Evolutionary conservation across 2,797 vertebrate genomes (phyloP), one percentile per base, ranked within the genome.

Genomic region (Falco novaeseelandiae): DNA sequence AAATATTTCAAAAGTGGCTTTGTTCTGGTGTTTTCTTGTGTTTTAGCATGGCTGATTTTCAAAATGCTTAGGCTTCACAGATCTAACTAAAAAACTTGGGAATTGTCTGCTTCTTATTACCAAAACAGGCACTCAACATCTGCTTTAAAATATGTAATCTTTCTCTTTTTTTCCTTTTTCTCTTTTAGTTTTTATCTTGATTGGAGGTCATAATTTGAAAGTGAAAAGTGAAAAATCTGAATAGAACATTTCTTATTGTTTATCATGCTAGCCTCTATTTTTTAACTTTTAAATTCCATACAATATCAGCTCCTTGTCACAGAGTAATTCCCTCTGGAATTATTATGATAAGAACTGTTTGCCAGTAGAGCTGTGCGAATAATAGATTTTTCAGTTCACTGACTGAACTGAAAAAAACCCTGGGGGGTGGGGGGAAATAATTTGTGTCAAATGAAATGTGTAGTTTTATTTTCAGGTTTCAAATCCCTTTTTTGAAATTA

Each of bases 321-420:
- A 67, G 66, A 93, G 52, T 87, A 89, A 84, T 96, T 95, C 80
- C 66, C 54, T 51, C 73, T 83, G 36, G 74, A 94, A 87, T 93
- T 85, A 93, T 74, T 73, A 78, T 59, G 58, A 76, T 88, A 93
- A 44, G 26, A 92, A 92, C 94, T 89, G 87, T 90, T 91, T 95
- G n/a, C 54, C 36, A 69, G 62, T 72, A 87, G 54, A 76, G 70
- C 42, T 1, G 2, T 87, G 83, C 5, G 12, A 93, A 78, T 80
- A 87, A 94, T 87, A 67, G 44, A 92, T 95, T 95, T 92, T 96
- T 96, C 66, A 93, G 73, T 82, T 94, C 78, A 62, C 21, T 49
- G 74, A 54, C 14, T 80, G 63, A 97, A 87, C 8, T 20, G 38
- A 66, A 90, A 93, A 93, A 84, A 55, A 83, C 85, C 19, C 5